phyloP scores from a whole-genome alignment of 2,113 vertebrate species.

The Macrotis lagotis region DNA sequence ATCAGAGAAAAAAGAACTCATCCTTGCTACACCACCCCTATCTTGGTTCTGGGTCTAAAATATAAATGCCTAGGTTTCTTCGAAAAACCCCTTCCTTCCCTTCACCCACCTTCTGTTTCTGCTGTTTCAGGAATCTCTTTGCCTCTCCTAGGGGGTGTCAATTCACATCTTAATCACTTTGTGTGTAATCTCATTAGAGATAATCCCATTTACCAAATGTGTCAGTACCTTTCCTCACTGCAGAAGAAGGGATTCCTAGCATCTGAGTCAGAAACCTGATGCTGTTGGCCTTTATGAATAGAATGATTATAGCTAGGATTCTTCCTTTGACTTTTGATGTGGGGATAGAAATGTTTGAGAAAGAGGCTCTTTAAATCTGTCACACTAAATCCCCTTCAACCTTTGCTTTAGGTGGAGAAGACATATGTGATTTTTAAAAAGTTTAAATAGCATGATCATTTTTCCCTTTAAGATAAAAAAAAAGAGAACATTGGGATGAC shows the following conservation, averaged over 20 bases:
- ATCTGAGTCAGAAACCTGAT: slow-evolving; percentile 78
- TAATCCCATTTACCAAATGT: slow-evolving; percentile 87
- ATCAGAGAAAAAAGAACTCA: neutral
- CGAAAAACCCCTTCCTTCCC: neutral
- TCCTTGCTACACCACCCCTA: neutral
- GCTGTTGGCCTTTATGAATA: slow-evolving; percentile 68
- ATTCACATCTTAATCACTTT: slow-evolving; percentile 86
- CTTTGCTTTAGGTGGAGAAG: slow-evolving; percentile 45
- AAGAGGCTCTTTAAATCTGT: slow-evolving; percentile 26
- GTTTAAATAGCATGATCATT: slow-evolving; percentile 62
- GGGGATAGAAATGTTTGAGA: slow-evolving; percentile 28
- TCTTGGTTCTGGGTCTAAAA: neutral
- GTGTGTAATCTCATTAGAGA: slow-evolving; percentile 87
- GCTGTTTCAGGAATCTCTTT: slow-evolving; percentile 75
- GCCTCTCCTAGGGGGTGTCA: slow-evolving; percentile 78
- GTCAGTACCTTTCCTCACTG: slow-evolving; percentile 81
- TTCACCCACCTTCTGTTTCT: slow-evolving; percentile 76
- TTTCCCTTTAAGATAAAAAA: slow-evolving; percentile 41
- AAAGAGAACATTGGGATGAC: slow-evolving; percentile 13
- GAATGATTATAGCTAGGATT: slow-evolving; percentile 48
- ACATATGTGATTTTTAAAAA: slow-evolving; percentile 31
- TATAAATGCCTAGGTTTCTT: neutral
- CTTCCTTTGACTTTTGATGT: slow-evolving; percentile 63
- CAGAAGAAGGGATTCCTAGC: slow-evolving; percentile 79
- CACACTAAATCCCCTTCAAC: slow-evolving; percentile 20